phyloP scores from a whole-genome alignment of 2,113 vertebrate genomes.

The Mormoops blainvillei region DNA sequence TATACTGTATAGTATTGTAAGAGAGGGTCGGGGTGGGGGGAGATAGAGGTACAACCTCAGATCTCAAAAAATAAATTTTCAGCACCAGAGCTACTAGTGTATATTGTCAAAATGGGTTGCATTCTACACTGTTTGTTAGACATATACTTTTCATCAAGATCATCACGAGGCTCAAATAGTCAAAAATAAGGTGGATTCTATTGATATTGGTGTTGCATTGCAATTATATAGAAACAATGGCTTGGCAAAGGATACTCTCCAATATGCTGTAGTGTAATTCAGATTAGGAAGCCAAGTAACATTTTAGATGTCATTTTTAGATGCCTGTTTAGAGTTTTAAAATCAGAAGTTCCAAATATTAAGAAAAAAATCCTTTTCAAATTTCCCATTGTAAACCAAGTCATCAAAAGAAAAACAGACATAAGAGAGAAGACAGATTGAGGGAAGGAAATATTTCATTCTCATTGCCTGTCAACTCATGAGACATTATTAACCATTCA shows the following conservation, averaged over 20 bases:
- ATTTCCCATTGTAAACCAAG: not conserved
- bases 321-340: slow-evolving; percentile 27
- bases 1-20: not conserved
- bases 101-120: not conserved
- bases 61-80: slow-evolving; percentile 27
- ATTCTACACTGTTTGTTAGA: not conserved
- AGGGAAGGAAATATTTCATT: slow-evolving; percentile 34
- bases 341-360: not conserved
- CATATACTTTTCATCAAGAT: slow-evolving; percentile 29
- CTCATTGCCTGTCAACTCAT: slow-evolving; percentile 5
- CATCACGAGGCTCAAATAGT: not conserved
- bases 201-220: not conserved
- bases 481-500: slow-evolving; percentile 25
- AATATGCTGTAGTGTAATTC: not conserved
- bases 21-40: not conserved
- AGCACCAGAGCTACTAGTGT: not conserved
- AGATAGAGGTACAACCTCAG: not conserved
- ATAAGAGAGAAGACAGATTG: slow-evolving; percentile 14
- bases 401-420: slow-evolving; percentile 28
- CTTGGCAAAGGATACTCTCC: not conserved
- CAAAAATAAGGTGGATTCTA: not conserved
- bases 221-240: not conserved
- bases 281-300: slow-evolving; percentile 2
- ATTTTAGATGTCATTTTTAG: slow-evolving; percentile 15
- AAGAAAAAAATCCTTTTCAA: not conserved